Base-by-base conservation (phyloP, 2,797 vertebrate species). In the Premnoplex brunnescens region DNA sequence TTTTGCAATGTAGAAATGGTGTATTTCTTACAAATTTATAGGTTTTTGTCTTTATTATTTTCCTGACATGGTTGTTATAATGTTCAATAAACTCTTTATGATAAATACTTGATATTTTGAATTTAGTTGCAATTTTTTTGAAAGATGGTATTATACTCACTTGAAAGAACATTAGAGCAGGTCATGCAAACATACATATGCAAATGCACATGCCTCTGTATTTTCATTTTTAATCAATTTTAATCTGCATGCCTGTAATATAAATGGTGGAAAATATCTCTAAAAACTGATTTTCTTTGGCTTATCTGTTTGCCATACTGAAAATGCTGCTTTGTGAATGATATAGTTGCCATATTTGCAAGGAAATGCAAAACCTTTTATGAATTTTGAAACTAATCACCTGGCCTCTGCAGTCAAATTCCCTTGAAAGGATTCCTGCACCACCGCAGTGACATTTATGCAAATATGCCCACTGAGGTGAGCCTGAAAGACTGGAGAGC, bases 221-320 rank as follows among this genome's bases (percentile, higher is more conserved):
- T 82, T 95, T 85, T 94, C 4, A 46, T 89, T 85, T 91, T 85
- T 37, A 64, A 82, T 84, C 43, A 46, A 32, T 84, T 84, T 90
- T 79, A 78, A 69, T 87, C 5, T 79, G 15, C 52, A 37, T 66
- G 11, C 5, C 37, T 82, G 37, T 41, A 59, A 55, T 62, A 69
- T 10, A 59, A 93, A 85, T 18, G 2, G 7, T 18, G 6, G 0
- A 5, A 85, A 88, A 75, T 30, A 82, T 60, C 68, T 66, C 55
- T 79, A 85, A 95, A 67, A 32, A 30, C 20, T 64, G 32, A 55
- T 73, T 93, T 82, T 75, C 74, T 49, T 67, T 67, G 28, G 44
- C 54, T 62, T 85, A 79, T 30, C 51, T 55, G 15, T 68, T 52
- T 91, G 5, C 28, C 76, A 3, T 34, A 55, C 66, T 84, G 71